A percentile compares a stretch with the other conserved stretches of the same genome.
phyloP scores from a whole-genome alignment of 2,888 invertebrate genomes.

The Calephelis perditalis region DNA sequence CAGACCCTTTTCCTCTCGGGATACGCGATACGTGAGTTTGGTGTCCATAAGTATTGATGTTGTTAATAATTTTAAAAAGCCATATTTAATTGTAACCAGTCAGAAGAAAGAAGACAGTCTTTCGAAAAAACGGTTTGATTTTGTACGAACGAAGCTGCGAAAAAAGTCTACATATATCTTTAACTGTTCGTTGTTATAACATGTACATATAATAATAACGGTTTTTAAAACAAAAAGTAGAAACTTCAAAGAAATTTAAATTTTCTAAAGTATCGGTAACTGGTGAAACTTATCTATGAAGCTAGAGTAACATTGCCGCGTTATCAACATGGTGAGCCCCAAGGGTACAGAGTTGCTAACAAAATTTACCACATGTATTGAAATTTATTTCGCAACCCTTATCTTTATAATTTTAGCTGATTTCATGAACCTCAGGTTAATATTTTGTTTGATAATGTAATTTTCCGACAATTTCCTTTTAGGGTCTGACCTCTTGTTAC shows the following conservation, averaged over 20 bases:
- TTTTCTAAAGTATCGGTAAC: constrained; percentile 15
- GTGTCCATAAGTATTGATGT: neutral
- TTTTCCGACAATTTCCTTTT: neutral
- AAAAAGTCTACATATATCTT: too few species aligned
- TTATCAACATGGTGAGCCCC: constrained; percentile 31
- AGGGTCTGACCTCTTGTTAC: too few species aligned
- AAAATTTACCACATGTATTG: constrained; percentile 42
- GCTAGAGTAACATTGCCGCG: constrained; percentile 23
- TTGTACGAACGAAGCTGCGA: too few species aligned
- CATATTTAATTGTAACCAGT: too few species aligned
- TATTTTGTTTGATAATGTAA: constrained; percentile 11
- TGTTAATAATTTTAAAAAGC: too few species aligned
- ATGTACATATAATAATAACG: too few species aligned
- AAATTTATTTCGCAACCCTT: constrained; percentile 38
- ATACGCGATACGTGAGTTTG: constrained; percentile 13
- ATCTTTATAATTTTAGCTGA: constrained; percentile 21
- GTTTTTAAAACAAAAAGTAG: neutral
- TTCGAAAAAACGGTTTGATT: too few species aligned
- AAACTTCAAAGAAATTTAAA: constrained; percentile 4
- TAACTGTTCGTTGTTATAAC: too few species aligned
- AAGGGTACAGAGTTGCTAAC: constrained; percentile 40
- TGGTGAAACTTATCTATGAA: constrained; percentile 25
- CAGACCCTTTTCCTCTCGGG: constrained; percentile 6
- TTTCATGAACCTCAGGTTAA: constrained; percentile 12
- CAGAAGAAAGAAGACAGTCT: too few species aligned